Percentiles rank a stretch among this genome's conserved stretches.
Conservation (phyloP, 2,797 vertebrate genomes). For the Gymnopithys bicolor region DNA sequence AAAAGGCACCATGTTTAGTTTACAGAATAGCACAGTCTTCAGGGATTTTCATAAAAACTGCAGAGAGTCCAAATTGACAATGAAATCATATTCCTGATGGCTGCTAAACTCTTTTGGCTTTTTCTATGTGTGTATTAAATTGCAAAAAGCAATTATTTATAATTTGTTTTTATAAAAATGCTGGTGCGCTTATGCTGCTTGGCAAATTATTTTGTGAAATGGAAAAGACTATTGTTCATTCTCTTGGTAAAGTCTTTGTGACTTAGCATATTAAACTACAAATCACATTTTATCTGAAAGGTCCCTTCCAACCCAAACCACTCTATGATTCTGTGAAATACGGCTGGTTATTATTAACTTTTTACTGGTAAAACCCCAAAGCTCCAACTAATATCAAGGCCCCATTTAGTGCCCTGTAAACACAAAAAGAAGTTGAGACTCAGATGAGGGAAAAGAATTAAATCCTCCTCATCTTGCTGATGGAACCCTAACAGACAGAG, state of each 20-base stretch:
- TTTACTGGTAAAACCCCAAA: conserved; percentile 33
- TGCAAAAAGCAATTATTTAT: conserved; percentile 63
- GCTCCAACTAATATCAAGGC: background rate
- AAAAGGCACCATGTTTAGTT: conserved; percentile 8
- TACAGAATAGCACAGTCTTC: conserved; percentile 61
- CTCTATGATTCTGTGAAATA: background rate
- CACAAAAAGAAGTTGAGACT: background rate
- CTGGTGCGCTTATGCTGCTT: conserved; percentile 7
- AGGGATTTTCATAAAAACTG: conserved; percentile 62
- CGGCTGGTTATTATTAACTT: conserved; percentile 43
- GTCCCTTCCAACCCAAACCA: background rate
- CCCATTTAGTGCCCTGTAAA: background rate
- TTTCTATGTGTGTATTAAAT: conserved; percentile 51
- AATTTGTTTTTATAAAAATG: conserved; percentile 60
- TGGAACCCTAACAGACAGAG: background rate
- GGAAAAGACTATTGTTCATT: conserved; percentile 59
- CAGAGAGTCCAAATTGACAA: conserved; percentile 47
- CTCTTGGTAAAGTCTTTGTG: conserved; percentile 58
- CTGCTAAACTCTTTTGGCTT: conserved; percentile 46
- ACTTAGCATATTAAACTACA: conserved; percentile 51
- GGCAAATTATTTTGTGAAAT: conserved; percentile 51
- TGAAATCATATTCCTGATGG: conserved; percentile 56
- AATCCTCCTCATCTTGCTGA: background rate
- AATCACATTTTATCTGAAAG: conserved; percentile 45
- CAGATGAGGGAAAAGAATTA: background rate